Percentiles rank a stretch among this genome's conserved stretches.
Evolutionary conservation across 2,113 vertebrate genomes (phyloP).

Genomic region (Hemicordylus capensis): DNA sequence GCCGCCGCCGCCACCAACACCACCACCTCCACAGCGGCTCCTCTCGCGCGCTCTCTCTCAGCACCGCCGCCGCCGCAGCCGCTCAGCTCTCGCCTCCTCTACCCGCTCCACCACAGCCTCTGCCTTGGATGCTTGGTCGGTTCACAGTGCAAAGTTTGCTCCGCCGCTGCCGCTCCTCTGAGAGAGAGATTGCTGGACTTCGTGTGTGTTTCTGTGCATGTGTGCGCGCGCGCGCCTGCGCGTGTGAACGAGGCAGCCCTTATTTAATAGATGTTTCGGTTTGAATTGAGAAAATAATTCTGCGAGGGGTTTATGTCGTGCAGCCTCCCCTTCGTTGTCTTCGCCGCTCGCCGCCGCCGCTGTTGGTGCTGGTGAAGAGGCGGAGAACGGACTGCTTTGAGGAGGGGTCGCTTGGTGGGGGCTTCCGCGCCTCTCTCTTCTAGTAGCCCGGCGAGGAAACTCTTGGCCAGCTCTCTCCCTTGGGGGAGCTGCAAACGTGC

Average conservation of each 20-base stretch:
- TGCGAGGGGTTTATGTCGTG: background rate
- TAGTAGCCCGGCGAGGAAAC: conserved; percentile 63
- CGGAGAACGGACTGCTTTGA: conserved; percentile 13
- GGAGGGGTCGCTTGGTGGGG: conserved; percentile 32
- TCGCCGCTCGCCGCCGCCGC: background rate
- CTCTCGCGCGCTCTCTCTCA: too few species aligned
- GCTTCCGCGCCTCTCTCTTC: conserved; percentile 44
- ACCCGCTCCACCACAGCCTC: too few species aligned
- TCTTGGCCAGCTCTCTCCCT: conserved; percentile 43
- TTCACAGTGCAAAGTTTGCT: conserved; percentile 7
- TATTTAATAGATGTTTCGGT: background rate
- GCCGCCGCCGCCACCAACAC: background rate
- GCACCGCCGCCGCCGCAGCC: background rate
- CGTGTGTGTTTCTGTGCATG: rapidly evolving
- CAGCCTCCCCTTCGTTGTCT: background rate
- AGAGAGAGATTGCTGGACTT: background rate
- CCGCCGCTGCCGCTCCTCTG: background rate
- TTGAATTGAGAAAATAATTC: background rate
- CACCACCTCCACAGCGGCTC: background rate
- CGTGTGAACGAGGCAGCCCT: background rate
- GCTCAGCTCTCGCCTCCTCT: too few species aligned
- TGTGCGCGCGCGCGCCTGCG: background rate
- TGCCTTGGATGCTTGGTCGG: background rate
- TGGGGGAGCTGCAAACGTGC: background rate
- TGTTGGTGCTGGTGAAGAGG: conserved; percentile 11